Base-by-base conservation (phyloP, 2,113 vertebrate genomes). In the Pandion haliaetus region DNA sequence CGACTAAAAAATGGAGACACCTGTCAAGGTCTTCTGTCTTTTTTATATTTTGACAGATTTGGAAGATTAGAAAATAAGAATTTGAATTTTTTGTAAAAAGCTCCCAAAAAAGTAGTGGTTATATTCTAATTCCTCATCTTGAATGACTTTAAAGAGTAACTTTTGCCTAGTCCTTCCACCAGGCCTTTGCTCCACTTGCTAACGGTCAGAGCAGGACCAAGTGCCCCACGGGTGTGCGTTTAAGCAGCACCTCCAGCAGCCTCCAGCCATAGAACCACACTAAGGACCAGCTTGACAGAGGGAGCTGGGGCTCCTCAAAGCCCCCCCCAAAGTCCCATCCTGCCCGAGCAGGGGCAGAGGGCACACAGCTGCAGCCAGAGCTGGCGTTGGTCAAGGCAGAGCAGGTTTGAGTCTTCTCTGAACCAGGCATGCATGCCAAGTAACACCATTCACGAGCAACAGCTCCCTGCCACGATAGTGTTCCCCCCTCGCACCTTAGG, bases 401-500 rank as follows among this genome's bases (percentile, higher is more conserved):
- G 45, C 19, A 77, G 31, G 31, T 62, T 16, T 38, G 42, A 8
- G n/a, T 54, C 9, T 20, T 49, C 58, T 54, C 40, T 45, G 3
- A 82, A 76, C 12, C 2, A 34, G n/a, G 4, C 1, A 1, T 44
- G 34, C 8, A 0, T 16, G 10, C 61, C 1, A n/a, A n/a, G 32
- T 18, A 85, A 42, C 31, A 23, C 16, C 45, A 54, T 17, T 54
- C 52, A 54, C 6, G 16, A 38, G 14, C 31, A 21, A 28, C 52
- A 40, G 29, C 52, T 72, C 36, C 52, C 17, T 55, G 65, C n/a
- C 20, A 15, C 4, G 0, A 1, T 0, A 17, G 34, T 1, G 6
- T 0, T 57, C 14, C 61, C 57, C 31, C 14, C 14, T 80, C 44
- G 17, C 40, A 29, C 26, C 18, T 44, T 17, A 14, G 21, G 21